Evolutionary conservation across 2,113 vertebrate species (phyloP).

Genomic region (Cavia aperea): DNA sequence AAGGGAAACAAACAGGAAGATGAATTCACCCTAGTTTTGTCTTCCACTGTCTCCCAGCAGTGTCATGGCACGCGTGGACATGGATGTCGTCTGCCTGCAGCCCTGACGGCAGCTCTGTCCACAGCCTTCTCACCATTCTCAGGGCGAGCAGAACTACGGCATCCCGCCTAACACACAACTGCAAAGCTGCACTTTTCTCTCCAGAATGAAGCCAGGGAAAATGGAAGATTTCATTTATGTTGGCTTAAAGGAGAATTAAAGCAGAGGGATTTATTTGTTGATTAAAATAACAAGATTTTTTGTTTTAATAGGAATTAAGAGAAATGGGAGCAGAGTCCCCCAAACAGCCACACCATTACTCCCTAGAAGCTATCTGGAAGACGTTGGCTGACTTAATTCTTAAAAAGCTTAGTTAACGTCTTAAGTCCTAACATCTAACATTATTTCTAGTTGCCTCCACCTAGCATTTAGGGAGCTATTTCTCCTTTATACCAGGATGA

Average conservation of each 20-base stretch:
- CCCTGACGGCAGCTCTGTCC: constrained; percentile 29
- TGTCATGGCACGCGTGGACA: background rate
- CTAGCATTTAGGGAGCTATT: background rate
- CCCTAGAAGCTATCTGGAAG: constrained; percentile 3
- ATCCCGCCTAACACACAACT: background rate
- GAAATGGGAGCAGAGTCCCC: background rate
- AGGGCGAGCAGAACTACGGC: background rate
- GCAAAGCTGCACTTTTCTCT: background rate
- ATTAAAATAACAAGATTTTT: background rate
- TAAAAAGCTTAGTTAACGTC: background rate
- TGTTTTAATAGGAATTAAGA: background rate
- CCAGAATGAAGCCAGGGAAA: background rate
- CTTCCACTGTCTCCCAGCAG: constrained; percentile 10
- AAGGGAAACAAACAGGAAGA: background rate
- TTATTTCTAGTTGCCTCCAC: constrained; percentile 27
- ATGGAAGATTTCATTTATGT: background rate
- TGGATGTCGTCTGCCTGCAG: background rate
- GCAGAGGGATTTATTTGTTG: constrained; percentile 11
- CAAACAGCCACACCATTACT: background rate
- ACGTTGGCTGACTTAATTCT: constrained; percentile 17
- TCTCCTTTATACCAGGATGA: background rate
- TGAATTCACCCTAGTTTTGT: background rate
- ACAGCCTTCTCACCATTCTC: constrained; percentile 12
- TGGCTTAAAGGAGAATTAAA: constrained; percentile 24
- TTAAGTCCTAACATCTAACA: background rate